Conservation (phyloP, 2,797 vertebrate species). For the Danio kyathit region DNA sequence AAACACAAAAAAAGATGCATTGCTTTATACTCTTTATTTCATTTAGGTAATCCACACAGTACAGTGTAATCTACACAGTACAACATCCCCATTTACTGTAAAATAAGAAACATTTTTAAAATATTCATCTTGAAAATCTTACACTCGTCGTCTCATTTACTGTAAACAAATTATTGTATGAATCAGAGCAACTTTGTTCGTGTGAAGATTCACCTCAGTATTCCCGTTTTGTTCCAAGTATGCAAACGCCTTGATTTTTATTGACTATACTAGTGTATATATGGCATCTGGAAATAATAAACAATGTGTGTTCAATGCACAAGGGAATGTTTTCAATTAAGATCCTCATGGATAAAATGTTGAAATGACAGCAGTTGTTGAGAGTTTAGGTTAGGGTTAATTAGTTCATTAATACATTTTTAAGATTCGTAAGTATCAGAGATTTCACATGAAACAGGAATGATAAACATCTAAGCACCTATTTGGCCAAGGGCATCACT, state of each 20-base stretch:
- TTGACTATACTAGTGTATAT: neutral
- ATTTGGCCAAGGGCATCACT: neutral
- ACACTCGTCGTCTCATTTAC: slow-evolving; percentile 58
- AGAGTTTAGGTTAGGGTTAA: neutral
- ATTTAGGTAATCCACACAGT: slow-evolving; percentile 78
- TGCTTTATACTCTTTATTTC: slow-evolving; percentile 71
- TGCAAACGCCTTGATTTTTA: neutral
- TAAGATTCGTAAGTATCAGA: neutral
- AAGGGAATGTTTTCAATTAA: neutral
- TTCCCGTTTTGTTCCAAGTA: slow-evolving; percentile 7
- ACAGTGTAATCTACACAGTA: slow-evolving; percentile 80
- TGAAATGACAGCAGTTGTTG: neutral
- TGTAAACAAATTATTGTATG: slow-evolving; percentile 61
- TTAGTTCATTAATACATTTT: neutral
- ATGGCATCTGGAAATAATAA: neutral
- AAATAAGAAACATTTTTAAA: slow-evolving; percentile 65
- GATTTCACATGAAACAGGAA: neutral
- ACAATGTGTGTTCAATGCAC: neutral
- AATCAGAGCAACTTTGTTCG: slow-evolving; percentile 19
- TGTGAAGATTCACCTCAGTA: slow-evolving; percentile 24
- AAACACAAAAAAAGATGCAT: no score
- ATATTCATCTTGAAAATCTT: slow-evolving; percentile 59
- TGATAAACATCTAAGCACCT: slow-evolving; percentile 27
- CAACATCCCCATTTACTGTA: slow-evolving; percentile 74
- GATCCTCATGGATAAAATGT: neutral